Evolutionary conservation across 2,113 vertebrate species (phyloP).

Genomic region (Nycticebus coucang): DNA sequence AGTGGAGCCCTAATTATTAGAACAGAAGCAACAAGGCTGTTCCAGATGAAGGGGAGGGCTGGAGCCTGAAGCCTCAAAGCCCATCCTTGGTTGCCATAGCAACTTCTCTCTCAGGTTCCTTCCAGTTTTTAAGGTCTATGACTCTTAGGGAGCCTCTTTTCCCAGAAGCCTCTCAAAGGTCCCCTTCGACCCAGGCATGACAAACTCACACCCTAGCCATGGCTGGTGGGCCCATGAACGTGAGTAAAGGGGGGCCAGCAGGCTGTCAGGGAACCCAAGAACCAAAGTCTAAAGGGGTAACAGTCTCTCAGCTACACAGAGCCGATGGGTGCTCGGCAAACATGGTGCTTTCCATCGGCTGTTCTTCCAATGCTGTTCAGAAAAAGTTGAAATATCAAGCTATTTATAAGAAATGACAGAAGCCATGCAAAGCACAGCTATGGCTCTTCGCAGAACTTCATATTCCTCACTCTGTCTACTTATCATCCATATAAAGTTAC

Average conservation of each 20-base stretch:
- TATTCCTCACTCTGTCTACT: no score
- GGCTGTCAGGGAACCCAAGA: neutral
- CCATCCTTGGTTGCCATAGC: neutral
- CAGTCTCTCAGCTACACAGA: neutral
- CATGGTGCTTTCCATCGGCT: neutral
- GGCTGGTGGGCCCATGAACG: neutral
- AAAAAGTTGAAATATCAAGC: neutral
- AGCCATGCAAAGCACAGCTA: no score
- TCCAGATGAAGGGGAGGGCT: neutral
- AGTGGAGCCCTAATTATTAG: neutral
- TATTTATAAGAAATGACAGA: neutral
- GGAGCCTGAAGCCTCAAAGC: neutral
- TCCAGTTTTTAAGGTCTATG: no score
- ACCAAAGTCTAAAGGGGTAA: neutral
- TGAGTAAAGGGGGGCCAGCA: neutral
- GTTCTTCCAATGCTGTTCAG: neutral
- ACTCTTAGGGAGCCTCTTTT: neutral
- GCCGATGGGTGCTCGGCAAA: neutral
- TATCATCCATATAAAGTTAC: no score
- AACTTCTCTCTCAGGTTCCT: neutral
- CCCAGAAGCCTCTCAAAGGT: neutral
- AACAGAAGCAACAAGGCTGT: neutral
- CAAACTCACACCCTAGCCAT: neutral
- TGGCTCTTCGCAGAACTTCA: no score
- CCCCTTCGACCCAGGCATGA: neutral